Evolutionary conservation across 2,113 vertebrate species (phyloP).

Genomic region (Meles meles): DNA sequence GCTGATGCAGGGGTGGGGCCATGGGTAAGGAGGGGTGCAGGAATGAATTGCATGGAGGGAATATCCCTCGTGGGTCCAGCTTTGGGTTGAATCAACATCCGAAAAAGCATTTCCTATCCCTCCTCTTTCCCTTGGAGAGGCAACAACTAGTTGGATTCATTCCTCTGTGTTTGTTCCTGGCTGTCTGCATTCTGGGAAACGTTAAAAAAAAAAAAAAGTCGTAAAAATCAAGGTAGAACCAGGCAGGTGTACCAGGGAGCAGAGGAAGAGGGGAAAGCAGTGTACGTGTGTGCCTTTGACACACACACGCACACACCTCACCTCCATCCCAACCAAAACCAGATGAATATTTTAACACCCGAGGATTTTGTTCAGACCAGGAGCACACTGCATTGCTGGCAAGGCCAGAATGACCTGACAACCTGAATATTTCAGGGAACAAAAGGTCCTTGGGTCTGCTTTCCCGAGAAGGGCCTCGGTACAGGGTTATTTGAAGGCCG

Average conservation of each 20-base stretch:
- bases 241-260: neutral
- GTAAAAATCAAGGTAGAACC: neutral
- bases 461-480: conserved; percentile 46
- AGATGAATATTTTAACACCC: conserved; percentile 68
- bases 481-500: conserved; percentile 75
- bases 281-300: neutral
- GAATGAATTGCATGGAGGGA: conserved; percentile 36
- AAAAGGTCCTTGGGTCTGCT: conserved; percentile 66
- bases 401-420: conserved; percentile 64
- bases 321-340: neutral
- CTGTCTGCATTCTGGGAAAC: neutral
- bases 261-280: neutral
- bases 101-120: conserved; percentile 21
- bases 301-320: neutral
- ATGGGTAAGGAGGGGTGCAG: neutral
- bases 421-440: conserved; percentile 62
- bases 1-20: neutral
- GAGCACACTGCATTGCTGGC: conserved; percentile 8
- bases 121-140: conserved; percentile 45
- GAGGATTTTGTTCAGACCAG: conserved; percentile 54
- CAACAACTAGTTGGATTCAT: neutral
- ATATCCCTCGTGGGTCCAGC: conserved; percentile 34
- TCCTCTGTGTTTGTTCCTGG: neutral
- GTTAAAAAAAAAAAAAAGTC: neutral
- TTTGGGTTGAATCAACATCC: conserved; percentile 41